phyloP scores from a whole-genome alignment of 2,797 vertebrate species.

The Sebastes miniatus region DNA sequence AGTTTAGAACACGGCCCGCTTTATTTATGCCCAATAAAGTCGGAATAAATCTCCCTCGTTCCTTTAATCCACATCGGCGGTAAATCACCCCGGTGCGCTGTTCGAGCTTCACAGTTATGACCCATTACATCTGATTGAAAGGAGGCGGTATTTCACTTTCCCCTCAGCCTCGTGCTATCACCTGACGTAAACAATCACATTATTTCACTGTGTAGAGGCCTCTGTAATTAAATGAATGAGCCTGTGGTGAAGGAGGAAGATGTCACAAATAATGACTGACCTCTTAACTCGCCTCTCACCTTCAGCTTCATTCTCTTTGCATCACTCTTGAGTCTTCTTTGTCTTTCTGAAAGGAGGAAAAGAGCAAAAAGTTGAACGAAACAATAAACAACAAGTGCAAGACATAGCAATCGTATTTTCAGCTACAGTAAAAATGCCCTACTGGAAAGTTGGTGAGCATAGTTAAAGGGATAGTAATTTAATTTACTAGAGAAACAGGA shows the following conservation, averaged over 20 bases:
- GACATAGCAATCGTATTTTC: background rate
- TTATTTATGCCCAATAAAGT: constrained; percentile 61
- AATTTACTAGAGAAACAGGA: background rate
- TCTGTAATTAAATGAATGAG: constrained; percentile 12
- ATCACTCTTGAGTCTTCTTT: background rate
- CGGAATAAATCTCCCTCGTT: constrained; percentile 48
- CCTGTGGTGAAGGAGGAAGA: background rate
- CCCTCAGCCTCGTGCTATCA: background rate
- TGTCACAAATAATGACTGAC: background rate
- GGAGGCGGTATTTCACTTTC: constrained; percentile 22
- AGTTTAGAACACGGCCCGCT: constrained; percentile 28
- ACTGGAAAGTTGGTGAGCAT: background rate
- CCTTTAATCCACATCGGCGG: constrained; percentile 24
- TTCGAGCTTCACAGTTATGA: constrained; percentile 51
- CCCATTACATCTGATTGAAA: constrained; percentile 58
- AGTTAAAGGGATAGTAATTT: background rate
- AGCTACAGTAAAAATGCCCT: background rate
- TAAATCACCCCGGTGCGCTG: constrained; percentile 44
- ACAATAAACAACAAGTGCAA: background rate
- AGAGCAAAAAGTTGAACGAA: background rate
- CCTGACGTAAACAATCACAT: constrained; percentile 34
- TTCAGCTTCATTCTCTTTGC: background rate
- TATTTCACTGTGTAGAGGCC: background rate
- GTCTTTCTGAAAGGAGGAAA: background rate
- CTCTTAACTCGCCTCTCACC: constrained; percentile 7